Conservation (phyloP, 92 coral and sea anemone species). For the Heteractis magnifica region DNA sequence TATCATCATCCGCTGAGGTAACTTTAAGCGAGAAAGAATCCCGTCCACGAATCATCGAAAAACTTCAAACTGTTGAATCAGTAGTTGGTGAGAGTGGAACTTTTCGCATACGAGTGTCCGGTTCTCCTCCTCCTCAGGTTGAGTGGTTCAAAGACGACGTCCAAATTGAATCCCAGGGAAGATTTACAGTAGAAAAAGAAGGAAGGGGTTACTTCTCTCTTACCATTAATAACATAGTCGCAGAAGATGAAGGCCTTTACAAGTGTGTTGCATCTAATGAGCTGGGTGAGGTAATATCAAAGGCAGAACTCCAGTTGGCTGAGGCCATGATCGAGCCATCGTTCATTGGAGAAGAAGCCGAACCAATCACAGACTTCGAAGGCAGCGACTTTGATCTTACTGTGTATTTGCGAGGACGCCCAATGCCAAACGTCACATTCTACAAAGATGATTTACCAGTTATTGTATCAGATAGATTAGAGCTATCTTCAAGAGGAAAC, state of each 20-base stretch:
- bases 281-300: slow-evolving; percentile 77
- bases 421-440: slow-evolving; percentile 86
- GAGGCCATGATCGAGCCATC: slow-evolving; percentile 77
- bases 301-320: slow-evolving; percentile 74
- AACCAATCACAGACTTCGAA: slow-evolving; percentile 74
- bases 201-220: slow-evolving; percentile 54
- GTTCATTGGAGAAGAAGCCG: slow-evolving; percentile 77
- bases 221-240: slow-evolving; percentile 48
- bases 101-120: slow-evolving; percentile 65
- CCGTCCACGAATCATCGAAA: slow-evolving; percentile 74
- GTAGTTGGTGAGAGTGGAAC: slow-evolving; percentile 62
- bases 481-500: slow-evolving; percentile 61
- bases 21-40: slow-evolving; percentile 54
- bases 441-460: slow-evolving; percentile 84
- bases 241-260: slow-evolving; percentile 76
- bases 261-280: slow-evolving; percentile 76
- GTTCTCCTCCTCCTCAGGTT: slow-evolving; percentile 67
- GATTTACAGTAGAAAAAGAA: slow-evolving; percentile 45
- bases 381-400: slow-evolving; percentile 77
- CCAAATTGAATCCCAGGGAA: slow-evolving; percentile 46
- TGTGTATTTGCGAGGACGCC: slow-evolving; percentile 75
- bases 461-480: slow-evolving; percentile 61
- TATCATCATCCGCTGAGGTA: slow-evolving; percentile 72
- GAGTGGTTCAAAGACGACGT: slow-evolving; percentile 77
- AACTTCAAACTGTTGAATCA: slow-evolving; percentile 64